Percentiles rank a stretch among this genome's conserved stretches.
phyloP scores from a whole-genome alignment of 2,888 invertebrate genomes.

The Xanthorhoe designata region DNA sequence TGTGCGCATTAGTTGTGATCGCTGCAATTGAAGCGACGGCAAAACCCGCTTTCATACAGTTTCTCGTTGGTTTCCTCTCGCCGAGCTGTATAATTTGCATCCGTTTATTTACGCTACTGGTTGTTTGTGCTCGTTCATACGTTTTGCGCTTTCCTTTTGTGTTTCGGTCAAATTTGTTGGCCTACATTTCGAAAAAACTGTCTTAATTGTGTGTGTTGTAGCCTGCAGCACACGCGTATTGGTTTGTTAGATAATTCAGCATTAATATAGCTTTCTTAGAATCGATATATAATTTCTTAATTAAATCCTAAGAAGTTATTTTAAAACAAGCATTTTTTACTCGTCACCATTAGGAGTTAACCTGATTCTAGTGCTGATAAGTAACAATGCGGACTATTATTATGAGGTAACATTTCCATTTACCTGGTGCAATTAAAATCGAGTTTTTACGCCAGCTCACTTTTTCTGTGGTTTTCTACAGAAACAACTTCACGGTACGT shows the following conservation, averaged over 20 bases:
- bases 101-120: conserved; percentile 74
- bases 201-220: too few species aligned
- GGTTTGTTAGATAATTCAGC: too few species aligned
- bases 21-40: conserved; percentile 26
- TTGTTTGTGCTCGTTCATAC: conserved; percentile 61
- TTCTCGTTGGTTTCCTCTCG: conserved; percentile 61
- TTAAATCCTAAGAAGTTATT: neutral
- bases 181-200: conserved; percentile 13
- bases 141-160: conserved; percentile 57
- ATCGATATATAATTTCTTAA: neutral
- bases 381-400: conserved; percentile 16
- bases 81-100: conserved; percentile 62
- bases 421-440: conserved; percentile 39
- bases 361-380: conserved; percentile 11
- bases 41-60: conserved; percentile 57
- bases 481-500: conserved; percentile 57
- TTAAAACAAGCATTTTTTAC: neutral
- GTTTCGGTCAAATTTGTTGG: conserved; percentile 34
- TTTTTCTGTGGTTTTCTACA: conserved; percentile 46
- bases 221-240: too few species aligned
- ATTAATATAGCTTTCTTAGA: neutral
- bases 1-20: conserved; percentile 25
- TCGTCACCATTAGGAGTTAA: conserved; percentile 13
- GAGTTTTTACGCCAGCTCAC: conserved; percentile 40
- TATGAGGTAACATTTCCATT: conserved; percentile 33